phyloP scores from a whole-genome alignment of 2,797 vertebrate species.

The Thamnophis elegans region DNA sequence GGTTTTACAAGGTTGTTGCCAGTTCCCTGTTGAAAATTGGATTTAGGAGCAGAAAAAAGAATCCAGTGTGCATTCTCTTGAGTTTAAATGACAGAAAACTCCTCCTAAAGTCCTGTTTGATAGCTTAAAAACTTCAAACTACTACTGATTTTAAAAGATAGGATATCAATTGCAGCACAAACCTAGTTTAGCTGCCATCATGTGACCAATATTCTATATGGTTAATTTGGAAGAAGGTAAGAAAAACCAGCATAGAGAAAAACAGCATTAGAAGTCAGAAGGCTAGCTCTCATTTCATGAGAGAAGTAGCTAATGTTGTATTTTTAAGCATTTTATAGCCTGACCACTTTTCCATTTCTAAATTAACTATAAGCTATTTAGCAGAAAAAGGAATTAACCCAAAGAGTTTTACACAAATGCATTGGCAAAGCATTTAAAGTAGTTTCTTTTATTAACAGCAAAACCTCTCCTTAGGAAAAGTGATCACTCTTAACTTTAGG shows the following conservation, averaged over 20 bases:
- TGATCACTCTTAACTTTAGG: not conserved
- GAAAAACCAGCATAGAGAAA: not conserved
- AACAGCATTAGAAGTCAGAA: not conserved
- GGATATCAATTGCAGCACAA: not conserved
- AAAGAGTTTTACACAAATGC: constrained; percentile 34
- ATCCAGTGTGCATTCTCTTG: not conserved
- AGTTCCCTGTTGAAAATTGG: not conserved
- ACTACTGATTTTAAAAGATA: not conserved
- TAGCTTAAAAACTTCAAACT: not conserved
- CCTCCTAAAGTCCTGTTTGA: not conserved
- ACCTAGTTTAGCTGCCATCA: not conserved
- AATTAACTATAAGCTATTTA: constrained; percentile 21
- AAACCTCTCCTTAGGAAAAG: constrained; percentile 13
- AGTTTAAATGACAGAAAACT: not conserved
- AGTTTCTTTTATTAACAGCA: constrained; percentile 28
- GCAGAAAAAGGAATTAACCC: constrained; percentile 27
- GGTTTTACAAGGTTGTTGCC: not conserved
- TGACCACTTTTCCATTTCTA: constrained; percentile 21
- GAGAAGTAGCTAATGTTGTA: not conserved
- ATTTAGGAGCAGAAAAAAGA: not conserved
- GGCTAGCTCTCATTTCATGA: constrained; percentile 17
- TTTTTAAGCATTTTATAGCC: constrained; percentile 25
- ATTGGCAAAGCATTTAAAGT: constrained; percentile 35
- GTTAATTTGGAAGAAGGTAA: not conserved
- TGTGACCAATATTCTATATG: not conserved